Conservation (phyloP, 2,113 vertebrate species). For the Notarius quadriscutis region DNA sequence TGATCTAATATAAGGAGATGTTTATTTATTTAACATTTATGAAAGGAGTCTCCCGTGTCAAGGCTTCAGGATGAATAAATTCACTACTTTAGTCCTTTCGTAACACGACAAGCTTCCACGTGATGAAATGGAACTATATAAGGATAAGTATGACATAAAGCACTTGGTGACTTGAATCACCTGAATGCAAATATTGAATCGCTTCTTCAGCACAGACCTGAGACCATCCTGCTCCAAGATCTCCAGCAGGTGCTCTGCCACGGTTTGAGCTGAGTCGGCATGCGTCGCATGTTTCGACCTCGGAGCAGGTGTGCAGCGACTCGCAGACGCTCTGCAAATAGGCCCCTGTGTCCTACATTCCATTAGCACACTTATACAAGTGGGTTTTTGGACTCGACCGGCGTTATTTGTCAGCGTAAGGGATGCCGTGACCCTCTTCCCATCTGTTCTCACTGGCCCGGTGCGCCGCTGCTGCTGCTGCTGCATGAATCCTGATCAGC, state of each 20-base stretch:
- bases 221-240: neutral
- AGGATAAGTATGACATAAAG: neutral
- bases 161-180: neutral
- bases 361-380: slow-evolving; percentile 38
- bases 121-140: neutral
- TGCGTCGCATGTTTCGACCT: neutral
- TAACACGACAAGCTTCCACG: neutral
- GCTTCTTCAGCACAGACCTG: neutral
- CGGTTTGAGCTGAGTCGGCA: slow-evolving; percentile 22
- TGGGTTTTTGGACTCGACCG: slow-evolving; percentile 7
- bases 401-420: slow-evolving; percentile 30
- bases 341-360: slow-evolving; percentile 44
- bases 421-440: slow-evolving; percentile 23
- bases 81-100: neutral
- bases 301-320: slow-evolving; percentile 24
- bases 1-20: neutral
- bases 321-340: slow-evolving; percentile 44
- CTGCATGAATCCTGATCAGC: neutral
- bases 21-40: neutral
- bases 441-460: slow-evolving; percentile 30
- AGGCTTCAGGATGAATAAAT: neutral
- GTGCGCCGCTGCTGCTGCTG: slow-evolving; percentile 1
- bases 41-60: neutral
- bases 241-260: neutral
- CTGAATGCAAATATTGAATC: neutral